These are phyloP conservation scores for Catharus ustulatus DNA, from an alignment of 2,797 vertebrate genomes.

Conservation along the genomic window DNA sequence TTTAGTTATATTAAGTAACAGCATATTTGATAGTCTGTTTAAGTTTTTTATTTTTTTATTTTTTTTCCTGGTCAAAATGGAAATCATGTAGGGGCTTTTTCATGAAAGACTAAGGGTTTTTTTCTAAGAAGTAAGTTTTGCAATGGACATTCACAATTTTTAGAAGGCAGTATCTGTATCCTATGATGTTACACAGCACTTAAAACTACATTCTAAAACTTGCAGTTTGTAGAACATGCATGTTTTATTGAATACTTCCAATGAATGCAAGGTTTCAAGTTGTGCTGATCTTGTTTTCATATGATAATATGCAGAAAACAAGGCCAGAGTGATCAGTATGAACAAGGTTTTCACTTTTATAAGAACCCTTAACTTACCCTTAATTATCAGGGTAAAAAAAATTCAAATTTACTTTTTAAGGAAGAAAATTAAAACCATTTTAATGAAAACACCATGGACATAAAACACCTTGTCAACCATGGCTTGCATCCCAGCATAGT, in stretches of 20 bases:
- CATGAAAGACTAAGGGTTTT: not conserved
- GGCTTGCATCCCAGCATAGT: not conserved
- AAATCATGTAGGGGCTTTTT: fast-evolving
- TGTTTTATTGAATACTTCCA: conserved; percentile 28
- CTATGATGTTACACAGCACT: not conserved
- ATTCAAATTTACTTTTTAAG: not conserved
- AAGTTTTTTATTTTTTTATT: not conserved
- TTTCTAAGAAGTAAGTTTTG: not conserved
- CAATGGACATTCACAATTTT: not conserved
- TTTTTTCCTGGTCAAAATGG: not conserved
- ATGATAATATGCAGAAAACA: not conserved
- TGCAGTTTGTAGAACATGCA: not conserved
- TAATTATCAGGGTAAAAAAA: not conserved
- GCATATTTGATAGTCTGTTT: not conserved
- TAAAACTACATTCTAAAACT: not conserved
- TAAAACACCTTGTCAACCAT: not conserved
- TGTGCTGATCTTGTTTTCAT: not conserved
- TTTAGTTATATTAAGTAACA: not conserved
- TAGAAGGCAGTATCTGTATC: not conserved
- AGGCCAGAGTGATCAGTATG: not conserved
- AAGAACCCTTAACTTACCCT: not conserved
- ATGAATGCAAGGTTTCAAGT: conserved; percentile 27
- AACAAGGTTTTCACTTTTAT: not conserved
- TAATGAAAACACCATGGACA: not conserved
- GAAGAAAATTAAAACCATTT: not conserved